Conservation (phyloP, 2,888 invertebrate genomes). For the Stictocephala bisonia region DNA sequence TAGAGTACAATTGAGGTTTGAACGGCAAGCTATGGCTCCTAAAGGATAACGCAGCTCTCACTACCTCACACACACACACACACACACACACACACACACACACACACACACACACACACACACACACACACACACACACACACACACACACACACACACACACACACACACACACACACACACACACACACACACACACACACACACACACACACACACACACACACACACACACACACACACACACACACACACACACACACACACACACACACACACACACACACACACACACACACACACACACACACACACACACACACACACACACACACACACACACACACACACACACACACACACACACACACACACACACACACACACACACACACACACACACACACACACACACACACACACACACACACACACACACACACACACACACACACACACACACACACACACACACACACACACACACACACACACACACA, state of each 20-base stretch:
- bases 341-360: constrained; percentile 13
- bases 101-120: constrained; percentile 29
- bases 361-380: constrained; percentile 4
- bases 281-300: constrained; percentile 13
- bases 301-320: constrained; percentile 13
- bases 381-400: constrained; percentile 13
- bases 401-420: constrained; percentile 13
- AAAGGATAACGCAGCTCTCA: no score
- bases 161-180: constrained; percentile 3
- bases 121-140: constrained; percentile 8
- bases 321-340: constrained; percentile 13
- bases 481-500: no score
- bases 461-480: neutral
- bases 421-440: constrained; percentile 13
- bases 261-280: constrained; percentile 9
- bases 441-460: neutral
- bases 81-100: constrained; percentile 13
- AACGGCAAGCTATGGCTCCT: no score
- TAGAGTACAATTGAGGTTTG: no score
- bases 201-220: constrained; percentile 4
- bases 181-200: constrained; percentile 2
- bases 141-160: constrained; percentile 31
- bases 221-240: constrained; percentile 15
- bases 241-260: constrained; percentile 25
- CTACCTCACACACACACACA: neutral